A percentile compares a stretch with the other conserved stretches of the same genome.
Evolutionary conservation across 1,140 invertebrate species (phyloP).

Genomic region (Megalopta genalis): DNA sequence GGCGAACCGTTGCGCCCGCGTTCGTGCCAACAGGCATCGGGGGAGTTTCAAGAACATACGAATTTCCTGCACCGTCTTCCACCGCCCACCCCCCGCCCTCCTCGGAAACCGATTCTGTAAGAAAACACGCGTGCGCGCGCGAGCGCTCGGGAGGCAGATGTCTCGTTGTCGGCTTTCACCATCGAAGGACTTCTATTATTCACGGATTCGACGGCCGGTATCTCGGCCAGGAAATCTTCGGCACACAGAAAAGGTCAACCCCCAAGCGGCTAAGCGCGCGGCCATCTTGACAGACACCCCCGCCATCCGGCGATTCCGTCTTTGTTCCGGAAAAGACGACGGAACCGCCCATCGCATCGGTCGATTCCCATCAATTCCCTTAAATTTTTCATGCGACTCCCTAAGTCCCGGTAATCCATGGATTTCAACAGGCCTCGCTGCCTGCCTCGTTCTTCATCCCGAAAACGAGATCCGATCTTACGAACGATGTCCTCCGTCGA

Average conservation of each 20-base stretch:
- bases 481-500: too few species aligned
- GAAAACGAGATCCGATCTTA: neutral
- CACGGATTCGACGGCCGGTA: neutral
- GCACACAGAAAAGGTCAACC: slow-evolving; percentile 39
- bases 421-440: neutral
- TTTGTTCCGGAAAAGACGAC: slow-evolving; percentile 37
- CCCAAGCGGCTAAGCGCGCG: slow-evolving; percentile 8
- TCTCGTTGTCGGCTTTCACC: slow-evolving; percentile 1
- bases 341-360: slow-evolving; percentile 42
- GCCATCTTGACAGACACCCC: slow-evolving; percentile 60
- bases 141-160: neutral
- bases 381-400: slow-evolving; percentile 59
- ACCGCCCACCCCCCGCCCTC: too few species aligned
- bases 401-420: slow-evolving; percentile 27
- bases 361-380: slow-evolving; percentile 65
- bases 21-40: too few species aligned
- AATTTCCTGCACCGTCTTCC: neutral
- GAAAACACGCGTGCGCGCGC: neutral
- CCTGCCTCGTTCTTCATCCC: neutral
- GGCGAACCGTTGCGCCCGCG: too few species aligned
- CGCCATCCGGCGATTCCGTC: slow-evolving; percentile 43
- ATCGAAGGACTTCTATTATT: neutral
- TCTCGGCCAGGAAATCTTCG: slow-evolving; percentile 7
- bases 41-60: neutral
- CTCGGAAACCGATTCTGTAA: too few species aligned